A percentile compares a stretch with the other conserved stretches of the same genome.
Conservation (phyloP, 2,888 invertebrate genomes). For the Chelonus formosanus region DNA sequence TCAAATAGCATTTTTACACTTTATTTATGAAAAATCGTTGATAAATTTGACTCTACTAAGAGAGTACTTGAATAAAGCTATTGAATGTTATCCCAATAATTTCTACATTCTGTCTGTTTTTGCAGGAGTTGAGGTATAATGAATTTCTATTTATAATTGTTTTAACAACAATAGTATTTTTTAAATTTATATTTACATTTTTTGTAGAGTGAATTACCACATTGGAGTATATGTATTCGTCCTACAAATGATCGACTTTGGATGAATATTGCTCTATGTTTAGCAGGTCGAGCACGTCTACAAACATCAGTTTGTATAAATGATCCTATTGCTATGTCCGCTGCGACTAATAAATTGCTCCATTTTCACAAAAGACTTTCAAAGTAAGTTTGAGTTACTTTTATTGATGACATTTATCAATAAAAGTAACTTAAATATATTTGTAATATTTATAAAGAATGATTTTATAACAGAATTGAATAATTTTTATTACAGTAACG, state of each 20-base stretch:
- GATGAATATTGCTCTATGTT: conserved; percentile 52
- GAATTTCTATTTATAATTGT: conserved; percentile 10
- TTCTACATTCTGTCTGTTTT: conserved; percentile 68
- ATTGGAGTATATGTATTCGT: conserved; percentile 67
- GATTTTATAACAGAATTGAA: not conserved
- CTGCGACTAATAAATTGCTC: conserved; percentile 56
- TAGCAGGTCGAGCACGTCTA: conserved; percentile 54
- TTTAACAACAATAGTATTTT: not conserved
- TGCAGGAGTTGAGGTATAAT: conserved; percentile 65
- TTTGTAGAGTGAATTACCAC: conserved; percentile 64
- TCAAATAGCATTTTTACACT: conserved; percentile 55
- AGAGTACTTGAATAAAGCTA: conserved; percentile 45
- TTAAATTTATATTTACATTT: not conserved
- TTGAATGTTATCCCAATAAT: conserved; percentile 69
- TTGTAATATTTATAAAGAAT: not conserved
- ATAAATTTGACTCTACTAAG: conserved; percentile 38
- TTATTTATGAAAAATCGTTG: conserved; percentile 44
- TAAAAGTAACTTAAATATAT: conserved; percentile 8
- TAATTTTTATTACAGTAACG: conserved; percentile 39
- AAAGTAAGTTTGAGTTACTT: conserved; percentile 42
- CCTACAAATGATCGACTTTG: conserved; percentile 46
- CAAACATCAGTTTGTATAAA: conserved; percentile 44
- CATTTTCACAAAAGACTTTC: conserved; percentile 54
- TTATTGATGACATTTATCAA: no score
- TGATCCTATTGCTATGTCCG: conserved; percentile 45